phyloP scores from a whole-genome alignment of 1,140 invertebrate species.

The Cotesia typhae region DNA sequence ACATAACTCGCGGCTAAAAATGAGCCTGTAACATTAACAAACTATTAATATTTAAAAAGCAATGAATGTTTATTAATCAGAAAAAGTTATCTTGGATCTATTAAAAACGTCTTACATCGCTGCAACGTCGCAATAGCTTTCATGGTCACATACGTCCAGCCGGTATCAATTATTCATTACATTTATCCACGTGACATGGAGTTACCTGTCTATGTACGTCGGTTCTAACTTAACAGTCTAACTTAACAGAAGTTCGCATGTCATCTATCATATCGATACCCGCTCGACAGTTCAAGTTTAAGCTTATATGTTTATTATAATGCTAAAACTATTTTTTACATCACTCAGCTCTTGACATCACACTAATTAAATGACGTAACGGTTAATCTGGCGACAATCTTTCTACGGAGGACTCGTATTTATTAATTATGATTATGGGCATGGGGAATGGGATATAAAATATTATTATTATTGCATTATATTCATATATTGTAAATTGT shows the following conservation, averaged over 20 bases:
- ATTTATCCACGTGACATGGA: slow-evolving; percentile 20
- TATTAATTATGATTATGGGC: too few relatives aligned
- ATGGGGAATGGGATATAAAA: too few relatives aligned
- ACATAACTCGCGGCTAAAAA: too few relatives aligned
- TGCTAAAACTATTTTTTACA: too few relatives aligned
- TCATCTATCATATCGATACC: not conserved
- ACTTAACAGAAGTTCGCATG: not conserved
- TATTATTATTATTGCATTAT: too few relatives aligned
- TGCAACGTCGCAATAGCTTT: slow-evolving; percentile 30
- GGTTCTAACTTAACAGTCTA: not conserved
- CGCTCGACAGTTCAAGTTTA: too few relatives aligned
- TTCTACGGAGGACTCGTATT: too few relatives aligned
- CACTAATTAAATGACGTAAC: slow-evolving; percentile 30
- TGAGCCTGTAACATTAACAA: too few relatives aligned
- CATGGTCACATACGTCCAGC: slow-evolving; percentile 27
- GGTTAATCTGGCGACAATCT: slow-evolving; percentile 34
- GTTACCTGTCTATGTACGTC: slow-evolving; percentile 11
- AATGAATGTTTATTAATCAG: not conserved
- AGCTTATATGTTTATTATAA: not conserved
- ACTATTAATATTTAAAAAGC: too few relatives aligned
- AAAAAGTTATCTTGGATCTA: not conserved
- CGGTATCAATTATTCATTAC: slow-evolving; percentile 35
- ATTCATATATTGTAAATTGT: too few relatives aligned
- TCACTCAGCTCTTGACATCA: too few relatives aligned
- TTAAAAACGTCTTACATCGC: slow-evolving; percentile 2